Evolutionary conservation across 1,140 invertebrate species (phyloP), one percentile per base, ranked within the genome.

Genomic region (Psix sp.): DNA sequence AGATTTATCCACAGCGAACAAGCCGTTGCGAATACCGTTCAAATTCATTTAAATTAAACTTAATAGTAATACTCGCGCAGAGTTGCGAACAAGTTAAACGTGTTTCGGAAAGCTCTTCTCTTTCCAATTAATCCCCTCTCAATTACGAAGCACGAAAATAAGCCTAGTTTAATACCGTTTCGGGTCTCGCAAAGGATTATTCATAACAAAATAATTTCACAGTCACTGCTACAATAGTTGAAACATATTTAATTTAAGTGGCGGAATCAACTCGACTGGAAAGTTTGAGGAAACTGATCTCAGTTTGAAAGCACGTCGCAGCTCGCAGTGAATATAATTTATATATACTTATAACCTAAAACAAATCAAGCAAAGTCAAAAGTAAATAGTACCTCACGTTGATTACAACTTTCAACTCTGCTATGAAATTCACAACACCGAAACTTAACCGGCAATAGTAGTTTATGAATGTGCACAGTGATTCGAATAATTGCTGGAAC

Each of bases 81-180:
- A 38, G 46, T 38, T 36, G 18, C 17, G 9, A 51, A 36, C 33
- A 51, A 51, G 18, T 36, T 38, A 48, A 26, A 35, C 31, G 7
- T 5, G 45, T 36, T 48, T 43, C 13, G 14, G 21, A 14, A 43
- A 9, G 20, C 2, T 43, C 5, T 6, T 13, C 33, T 38, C 7
- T 36, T 51, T 51, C 13, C 20, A 51, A 51, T 51, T 51, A 51
- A 51, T n/a, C 13, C 18, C 7, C 26, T 29, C 26, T 29, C 26
- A 29, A 7, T 29, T 29, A 10, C 6, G 26, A 29, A n/a, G 26
- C 6, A 29, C 26, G 7, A 7, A 10, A 7, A 29, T 29, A 7
- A 29, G 26, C 26, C n/a, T 7, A 29, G 7, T 29, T 29, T 29
- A 7, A 29, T 10, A 10, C 26, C n/a, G 7, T 9, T 24, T n/a